Percentiles rank a stretch among this genome's conserved stretches.
phyloP scores from a whole-genome alignment of 2,888 invertebrate species.

The Agrotis clavis region DNA sequence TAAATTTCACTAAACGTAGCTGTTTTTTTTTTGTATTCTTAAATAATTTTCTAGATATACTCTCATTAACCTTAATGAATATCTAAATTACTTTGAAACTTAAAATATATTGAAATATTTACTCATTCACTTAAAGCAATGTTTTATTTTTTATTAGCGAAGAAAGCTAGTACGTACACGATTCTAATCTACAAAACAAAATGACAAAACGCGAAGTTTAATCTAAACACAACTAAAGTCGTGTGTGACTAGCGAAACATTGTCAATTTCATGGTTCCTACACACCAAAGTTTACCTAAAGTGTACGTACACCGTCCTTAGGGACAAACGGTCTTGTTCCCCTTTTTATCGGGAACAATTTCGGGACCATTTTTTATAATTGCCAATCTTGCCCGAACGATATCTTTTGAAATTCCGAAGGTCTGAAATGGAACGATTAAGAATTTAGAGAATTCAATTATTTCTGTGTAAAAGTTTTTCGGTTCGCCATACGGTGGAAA shows the following conservation, averaged over 20 bases:
- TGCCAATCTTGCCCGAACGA: slow-evolving; percentile 79
- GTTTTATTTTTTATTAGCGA: too few species aligned
- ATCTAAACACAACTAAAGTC: slow-evolving; percentile 26
- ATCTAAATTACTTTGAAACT: too few species aligned
- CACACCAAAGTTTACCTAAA: slow-evolving; percentile 49
- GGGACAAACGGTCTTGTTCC: slow-evolving; percentile 60
- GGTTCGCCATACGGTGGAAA: slow-evolving; percentile 1
- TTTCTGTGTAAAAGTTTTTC: slow-evolving; percentile 58
- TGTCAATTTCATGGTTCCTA: slow-evolving; percentile 58
- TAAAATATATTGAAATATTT: too few species aligned
- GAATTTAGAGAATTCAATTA: slow-evolving; percentile 74
- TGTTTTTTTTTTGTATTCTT: too few species aligned
- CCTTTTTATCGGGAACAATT: slow-evolving; percentile 74
- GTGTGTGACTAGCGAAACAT: slow-evolving; percentile 32
- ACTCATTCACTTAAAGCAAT: too few species aligned
- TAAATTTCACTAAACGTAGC: too few species aligned
- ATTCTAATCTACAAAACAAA: slow-evolving; percentile 22
- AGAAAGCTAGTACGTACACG: neutral
- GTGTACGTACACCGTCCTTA: slow-evolving; percentile 58
- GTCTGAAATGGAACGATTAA: slow-evolving; percentile 67
- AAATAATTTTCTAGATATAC: too few species aligned
- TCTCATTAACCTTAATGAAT: too few species aligned
- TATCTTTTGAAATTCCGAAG: slow-evolving; percentile 63
- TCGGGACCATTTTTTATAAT: slow-evolving; percentile 80
- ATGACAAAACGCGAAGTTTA: slow-evolving; percentile 25